Conservation (phyloP, 30 jellyfish, hydroid and myxozoan species). For the Chrysaora quinquecirrha region DNA sequence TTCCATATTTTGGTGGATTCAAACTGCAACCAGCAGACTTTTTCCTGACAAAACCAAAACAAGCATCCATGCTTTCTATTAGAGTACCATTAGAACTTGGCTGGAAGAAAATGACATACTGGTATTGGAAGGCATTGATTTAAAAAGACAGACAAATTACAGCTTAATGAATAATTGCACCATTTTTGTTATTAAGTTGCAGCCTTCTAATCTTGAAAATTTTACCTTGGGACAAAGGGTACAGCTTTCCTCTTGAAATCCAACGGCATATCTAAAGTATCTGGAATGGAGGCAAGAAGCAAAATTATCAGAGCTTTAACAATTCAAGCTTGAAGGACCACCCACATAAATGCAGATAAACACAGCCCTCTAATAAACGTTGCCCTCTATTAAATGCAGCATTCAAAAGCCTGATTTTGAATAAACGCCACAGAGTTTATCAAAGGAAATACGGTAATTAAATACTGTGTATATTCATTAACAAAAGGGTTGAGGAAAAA, state of each 20-base stretch:
- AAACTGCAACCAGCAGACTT: constrained; percentile 44
- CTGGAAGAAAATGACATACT: background rate
- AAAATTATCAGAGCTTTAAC: background rate
- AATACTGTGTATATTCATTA: no score
- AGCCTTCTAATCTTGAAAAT: background rate
- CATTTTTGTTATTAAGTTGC: background rate
- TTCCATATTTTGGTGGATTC: constrained; percentile 13
- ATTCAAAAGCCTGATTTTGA: background rate
- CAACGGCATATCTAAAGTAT: background rate
- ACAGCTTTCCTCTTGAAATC: background rate
- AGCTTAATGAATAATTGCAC: background rate
- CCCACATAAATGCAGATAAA: background rate
- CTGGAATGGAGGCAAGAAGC: background rate
- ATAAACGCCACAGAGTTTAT: background rate
- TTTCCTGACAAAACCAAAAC: constrained; percentile 43
- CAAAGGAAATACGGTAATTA: background rate
- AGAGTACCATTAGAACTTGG: constrained; percentile 33
- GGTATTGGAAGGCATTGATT: background rate
- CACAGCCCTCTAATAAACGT: no score
- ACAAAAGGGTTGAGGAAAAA: background rate
- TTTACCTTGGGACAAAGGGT: background rate
- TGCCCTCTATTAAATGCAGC: no score
- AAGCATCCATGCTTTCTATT: constrained; percentile 43
- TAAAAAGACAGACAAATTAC: background rate
- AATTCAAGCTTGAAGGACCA: background rate